Conservation (phyloP, 2,888 invertebrate species). For the Philaethria dido region DNA sequence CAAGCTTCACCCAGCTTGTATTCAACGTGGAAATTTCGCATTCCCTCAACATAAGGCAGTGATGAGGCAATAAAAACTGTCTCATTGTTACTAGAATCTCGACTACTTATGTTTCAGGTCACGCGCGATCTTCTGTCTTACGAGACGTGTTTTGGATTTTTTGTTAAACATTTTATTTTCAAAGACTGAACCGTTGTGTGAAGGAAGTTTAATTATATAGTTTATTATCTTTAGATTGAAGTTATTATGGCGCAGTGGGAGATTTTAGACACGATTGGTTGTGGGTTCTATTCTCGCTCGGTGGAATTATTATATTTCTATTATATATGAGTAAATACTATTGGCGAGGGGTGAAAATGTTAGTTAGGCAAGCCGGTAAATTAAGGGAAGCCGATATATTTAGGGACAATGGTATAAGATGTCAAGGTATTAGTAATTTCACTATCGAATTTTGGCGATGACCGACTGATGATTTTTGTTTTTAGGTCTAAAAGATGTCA, state of each 20-base stretch:
- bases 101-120: conserved; percentile 34
- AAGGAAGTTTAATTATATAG: conserved; percentile 2
- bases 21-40: conserved; percentile 36
- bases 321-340: no score
- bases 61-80: conserved; percentile 46
- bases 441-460: no score
- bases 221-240: neutral
- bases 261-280: neutral
- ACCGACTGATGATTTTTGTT: no score
- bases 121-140: conserved; percentile 45
- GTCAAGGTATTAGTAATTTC: no score
- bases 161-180: conserved; percentile 35
- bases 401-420: no score
- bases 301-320: no score
- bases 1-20: conserved; percentile 12
- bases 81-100: conserved; percentile 44
- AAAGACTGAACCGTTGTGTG: conserved; percentile 7
- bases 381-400: no score
- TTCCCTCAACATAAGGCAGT: conserved; percentile 40
- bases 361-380: no score
- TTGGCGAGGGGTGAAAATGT: no score
- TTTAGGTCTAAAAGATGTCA: no score
- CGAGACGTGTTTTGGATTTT: conserved; percentile 44
- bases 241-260: neutral
- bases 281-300: no score